Evolutionary conservation across 2,797 vertebrate species (phyloP), one percentile per base, ranked within the genome.

Genomic region (Poecilia wingei): DNA sequence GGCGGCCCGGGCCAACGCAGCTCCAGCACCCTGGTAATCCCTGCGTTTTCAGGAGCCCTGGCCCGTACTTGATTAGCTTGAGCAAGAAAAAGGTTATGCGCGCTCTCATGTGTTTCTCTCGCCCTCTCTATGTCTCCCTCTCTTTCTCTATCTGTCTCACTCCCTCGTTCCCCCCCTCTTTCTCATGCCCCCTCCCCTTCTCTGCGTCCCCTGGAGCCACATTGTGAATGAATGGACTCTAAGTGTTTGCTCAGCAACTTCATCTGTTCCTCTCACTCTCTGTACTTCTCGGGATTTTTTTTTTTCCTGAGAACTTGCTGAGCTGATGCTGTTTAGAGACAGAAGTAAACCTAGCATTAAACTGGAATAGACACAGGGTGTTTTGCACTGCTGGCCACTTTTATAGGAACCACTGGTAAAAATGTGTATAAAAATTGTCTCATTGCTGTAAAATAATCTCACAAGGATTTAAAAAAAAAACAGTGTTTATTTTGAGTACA

Each of bases 61-160:
- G 98, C 96, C 98, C 97, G 97, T 98, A 98, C 96, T 97, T 99
- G 98, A 99, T 99, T 97, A 95, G 97, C 96, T 97, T 98, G 97
- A 97, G 98, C 97, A 99, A 98, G 98, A 98, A 97, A 96, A 97
- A 96, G 96, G 93, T 95, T 95, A 92, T 84, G 86, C 93, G 91
- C 93, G 92, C 91, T 92, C 80, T 31, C 88, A 84, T 87, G 81
- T 91, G 82, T 89, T 82, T 85, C 88, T 92, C 92, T 88, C 88
- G 87, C 88, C 86, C 80, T 82, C 84, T 92, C 92, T 88, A 86
- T 91, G 87, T 87, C 80, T 82, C 74, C 86, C 41, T 86, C 81
- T 88, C 88, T 51, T 87, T 86, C 86, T 89, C 82, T 90, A 69
- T 91, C 88, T 83, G 79, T 82, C 88, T 87, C 84, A 78, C 88